Evolutionary conservation across 2,888 invertebrate genomes (phyloP).

Genomic region (Oasisia sp.): DNA sequence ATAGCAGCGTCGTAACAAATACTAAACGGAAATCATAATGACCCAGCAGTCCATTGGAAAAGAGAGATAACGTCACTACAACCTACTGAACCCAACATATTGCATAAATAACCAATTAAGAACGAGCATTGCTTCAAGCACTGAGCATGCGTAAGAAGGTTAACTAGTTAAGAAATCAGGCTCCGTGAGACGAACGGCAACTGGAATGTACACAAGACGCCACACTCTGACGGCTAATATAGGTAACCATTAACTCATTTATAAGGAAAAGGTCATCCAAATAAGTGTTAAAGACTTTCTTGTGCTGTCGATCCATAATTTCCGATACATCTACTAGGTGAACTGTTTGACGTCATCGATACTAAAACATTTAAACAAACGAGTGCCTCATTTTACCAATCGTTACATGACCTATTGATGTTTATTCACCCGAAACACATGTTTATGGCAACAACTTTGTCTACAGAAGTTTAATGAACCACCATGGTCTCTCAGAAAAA

Average conservation of each 20-base stretch:
- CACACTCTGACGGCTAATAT: background rate
- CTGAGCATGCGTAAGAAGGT: background rate
- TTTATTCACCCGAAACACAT: too few relatives aligned
- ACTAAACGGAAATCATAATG: background rate
- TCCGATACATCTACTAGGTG: too few relatives aligned
- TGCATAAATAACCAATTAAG: background rate
- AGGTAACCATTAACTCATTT: background rate
- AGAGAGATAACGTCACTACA: background rate
- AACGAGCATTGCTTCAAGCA: background rate
- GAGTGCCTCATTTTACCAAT: too few relatives aligned
- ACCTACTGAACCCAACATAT: background rate
- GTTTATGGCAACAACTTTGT: too few relatives aligned
- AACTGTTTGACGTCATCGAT: too few relatives aligned
- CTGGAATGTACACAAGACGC: background rate
- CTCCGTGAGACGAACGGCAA: background rate
- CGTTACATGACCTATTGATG: too few relatives aligned
- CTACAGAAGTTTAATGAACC: too few relatives aligned
- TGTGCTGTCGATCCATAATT: too few relatives aligned
- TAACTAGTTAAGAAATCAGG: background rate
- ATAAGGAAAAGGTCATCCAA: too few relatives aligned
- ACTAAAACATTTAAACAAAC: too few relatives aligned
- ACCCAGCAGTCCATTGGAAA: background rate
- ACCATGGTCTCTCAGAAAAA: too few relatives aligned
- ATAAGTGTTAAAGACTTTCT: too few relatives aligned
- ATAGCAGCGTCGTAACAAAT: background rate